Evolutionary conservation across 2,888 invertebrate genomes (phyloP).

Genomic region (Corythucha ciliata): DNA sequence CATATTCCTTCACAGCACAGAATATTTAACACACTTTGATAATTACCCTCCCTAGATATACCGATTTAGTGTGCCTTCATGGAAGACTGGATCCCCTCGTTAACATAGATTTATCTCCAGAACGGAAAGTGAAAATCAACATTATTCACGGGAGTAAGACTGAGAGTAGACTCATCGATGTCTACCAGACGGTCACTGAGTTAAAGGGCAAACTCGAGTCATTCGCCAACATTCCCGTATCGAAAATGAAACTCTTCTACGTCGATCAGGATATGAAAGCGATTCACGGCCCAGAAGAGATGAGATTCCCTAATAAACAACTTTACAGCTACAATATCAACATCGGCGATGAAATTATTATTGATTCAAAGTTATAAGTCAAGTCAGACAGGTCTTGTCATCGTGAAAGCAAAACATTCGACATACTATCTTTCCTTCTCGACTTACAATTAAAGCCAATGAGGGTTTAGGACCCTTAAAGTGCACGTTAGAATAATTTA

Average conservation of each 20-base stretch:
- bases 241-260: slow-evolving; percentile 81
- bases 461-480: too few species aligned
- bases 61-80: slow-evolving; percentile 71
- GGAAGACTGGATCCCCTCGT: slow-evolving; percentile 85
- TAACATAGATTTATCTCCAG: slow-evolving; percentile 75
- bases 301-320: slow-evolving; percentile 80
- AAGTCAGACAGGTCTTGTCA: too few species aligned
- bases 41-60: slow-evolving; percentile 58
- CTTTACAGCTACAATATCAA: slow-evolving; percentile 84
- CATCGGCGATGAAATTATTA: slow-evolving; percentile 82
- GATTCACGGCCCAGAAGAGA: slow-evolving; percentile 67
- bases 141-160: slow-evolving; percentile 58
- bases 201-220: slow-evolving; percentile 69
- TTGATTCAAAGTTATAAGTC: slow-evolving; percentile 57
- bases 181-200: slow-evolving; percentile 58
- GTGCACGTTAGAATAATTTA: too few species aligned
- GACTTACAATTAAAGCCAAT: too few species aligned
- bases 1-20: neutral
- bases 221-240: slow-evolving; percentile 69
- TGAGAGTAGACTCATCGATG: slow-evolving; percentile 55
- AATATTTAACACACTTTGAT: too few species aligned
- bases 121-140: slow-evolving; percentile 75
- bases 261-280: slow-evolving; percentile 60
- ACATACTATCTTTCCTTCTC: too few species aligned
- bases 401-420: too few species aligned